These are phyloP conservation scores for Vanessa atalanta DNA, from an alignment of 1,140 invertebrate species.

Conservation along the genomic window DNA sequence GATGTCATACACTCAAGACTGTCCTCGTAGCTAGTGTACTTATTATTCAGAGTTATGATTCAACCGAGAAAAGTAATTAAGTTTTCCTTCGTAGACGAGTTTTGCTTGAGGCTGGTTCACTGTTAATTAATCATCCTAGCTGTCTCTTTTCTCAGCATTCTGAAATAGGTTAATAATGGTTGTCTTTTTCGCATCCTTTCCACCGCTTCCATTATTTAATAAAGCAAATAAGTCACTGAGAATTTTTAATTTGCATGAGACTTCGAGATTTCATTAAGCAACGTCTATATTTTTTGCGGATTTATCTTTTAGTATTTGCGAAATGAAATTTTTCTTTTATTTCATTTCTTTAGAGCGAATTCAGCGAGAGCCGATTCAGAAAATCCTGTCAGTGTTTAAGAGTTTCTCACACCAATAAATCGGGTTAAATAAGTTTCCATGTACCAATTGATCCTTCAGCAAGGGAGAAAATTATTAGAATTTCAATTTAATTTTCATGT, in stretches of 20 bases:
- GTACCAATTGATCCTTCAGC: not conserved
- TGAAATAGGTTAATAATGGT: constrained; percentile 69
- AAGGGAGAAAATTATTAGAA: not conserved
- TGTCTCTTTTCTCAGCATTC: constrained; percentile 59
- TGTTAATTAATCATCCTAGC: constrained; percentile 71
- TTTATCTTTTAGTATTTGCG: constrained; percentile 21
- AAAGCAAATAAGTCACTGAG: constrained; percentile 52
- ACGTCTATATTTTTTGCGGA: constrained; percentile 32
- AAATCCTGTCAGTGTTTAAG: constrained; percentile 15
- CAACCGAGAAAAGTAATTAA: constrained; percentile 72
- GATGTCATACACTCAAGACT: constrained; percentile 10
- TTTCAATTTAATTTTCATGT: not conserved
- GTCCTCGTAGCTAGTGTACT: constrained; percentile 48
- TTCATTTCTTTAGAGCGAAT: not conserved
- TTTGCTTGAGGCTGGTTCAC: constrained; percentile 59
- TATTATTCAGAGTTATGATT: constrained; percentile 72
- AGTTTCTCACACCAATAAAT: constrained; percentile 11
- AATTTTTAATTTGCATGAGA: constrained; percentile 39
- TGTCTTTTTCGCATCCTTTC: constrained; percentile 64
- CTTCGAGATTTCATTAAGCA: constrained; percentile 50
- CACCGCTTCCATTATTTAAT: constrained; percentile 61
- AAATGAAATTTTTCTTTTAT: constrained; percentile 22
- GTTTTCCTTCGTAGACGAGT: constrained; percentile 56
- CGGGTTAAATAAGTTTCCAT: constrained; percentile 6
- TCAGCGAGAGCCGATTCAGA: not conserved